phyloP scores from a whole-genome alignment of 2,888 invertebrate genomes.

The Drosophila prolongata region DNA sequence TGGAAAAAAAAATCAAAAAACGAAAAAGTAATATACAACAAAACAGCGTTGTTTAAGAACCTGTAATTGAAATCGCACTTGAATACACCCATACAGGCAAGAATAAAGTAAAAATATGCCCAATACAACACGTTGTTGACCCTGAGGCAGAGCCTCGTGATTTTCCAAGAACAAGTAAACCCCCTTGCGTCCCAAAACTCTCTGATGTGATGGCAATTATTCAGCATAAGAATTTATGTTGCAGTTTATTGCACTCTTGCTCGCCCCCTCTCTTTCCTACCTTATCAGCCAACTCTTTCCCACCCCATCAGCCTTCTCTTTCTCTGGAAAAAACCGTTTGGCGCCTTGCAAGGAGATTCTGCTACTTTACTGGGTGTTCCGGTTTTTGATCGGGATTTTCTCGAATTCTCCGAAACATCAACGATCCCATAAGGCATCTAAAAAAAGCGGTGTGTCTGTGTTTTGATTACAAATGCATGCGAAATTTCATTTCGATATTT shows the following conservation, averaged over 20 bases:
- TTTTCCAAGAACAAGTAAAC: constrained; percentile 50
- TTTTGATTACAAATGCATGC: constrained; percentile 56
- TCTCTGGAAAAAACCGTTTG: constrained; percentile 37
- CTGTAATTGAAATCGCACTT: constrained; percentile 66
- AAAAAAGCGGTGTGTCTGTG: constrained; percentile 17
- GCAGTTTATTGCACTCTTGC: constrained; percentile 39
- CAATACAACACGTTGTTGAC: constrained; percentile 53
- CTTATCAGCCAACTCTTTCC: neutral
- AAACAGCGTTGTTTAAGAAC: constrained; percentile 51
- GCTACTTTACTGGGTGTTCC: constrained; percentile 21
- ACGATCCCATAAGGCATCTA: constrained; percentile 14
- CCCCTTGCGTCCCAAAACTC: neutral
- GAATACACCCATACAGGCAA: constrained; percentile 33
- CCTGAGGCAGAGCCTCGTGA: constrained; percentile 54
- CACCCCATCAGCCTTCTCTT: neutral
- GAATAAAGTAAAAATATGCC: constrained; percentile 6
- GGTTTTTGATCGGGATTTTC: constrained; percentile 52
- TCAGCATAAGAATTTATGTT: constrained; percentile 49
- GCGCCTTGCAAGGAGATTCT: constrained; percentile 28
- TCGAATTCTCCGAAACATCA: constrained; percentile 49
- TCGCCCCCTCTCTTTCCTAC: neutral
- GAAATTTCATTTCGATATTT: constrained; percentile 40
- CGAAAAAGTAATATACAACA: constrained; percentile 12
- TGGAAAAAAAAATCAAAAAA: constrained; percentile 28
- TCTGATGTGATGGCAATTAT: constrained; percentile 43